These are phyloP conservation scores for Neotragus moschatus DNA, from an alignment of 2,113 vertebrate species.

Conservation along the genomic window DNA sequence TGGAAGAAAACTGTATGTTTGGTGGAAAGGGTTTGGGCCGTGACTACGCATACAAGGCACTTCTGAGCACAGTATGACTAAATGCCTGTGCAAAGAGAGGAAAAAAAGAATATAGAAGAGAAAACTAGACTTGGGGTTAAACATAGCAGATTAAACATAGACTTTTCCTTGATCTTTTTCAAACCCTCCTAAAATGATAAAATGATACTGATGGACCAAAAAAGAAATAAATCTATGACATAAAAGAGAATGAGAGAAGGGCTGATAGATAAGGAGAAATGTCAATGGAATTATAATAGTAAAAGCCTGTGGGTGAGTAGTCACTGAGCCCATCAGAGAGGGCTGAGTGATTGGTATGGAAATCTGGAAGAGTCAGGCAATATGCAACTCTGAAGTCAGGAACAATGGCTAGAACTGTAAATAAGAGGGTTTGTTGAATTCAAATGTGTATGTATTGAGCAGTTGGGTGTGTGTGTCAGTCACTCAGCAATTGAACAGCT, in stretches of 20 bases:
- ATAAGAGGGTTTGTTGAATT: not conserved
- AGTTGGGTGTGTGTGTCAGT: not conserved
- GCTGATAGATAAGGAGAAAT: not conserved
- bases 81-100: not conserved
- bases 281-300: not conserved
- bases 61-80: not conserved
- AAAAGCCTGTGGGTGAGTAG: not conserved
- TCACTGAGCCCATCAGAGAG: not conserved
- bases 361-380: not conserved
- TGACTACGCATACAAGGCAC: not conserved
- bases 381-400: not conserved
- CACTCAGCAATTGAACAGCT: fast-evolving
- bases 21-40: not conserved
- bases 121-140: not conserved
- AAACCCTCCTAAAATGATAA: not conserved
- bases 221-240: not conserved
- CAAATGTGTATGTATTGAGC: not conserved
- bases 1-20: not conserved
- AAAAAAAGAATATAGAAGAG: not conserved
- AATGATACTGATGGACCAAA: not conserved
- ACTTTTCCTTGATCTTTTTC: not conserved
- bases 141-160: fast-evolving
- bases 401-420: fast-evolving
- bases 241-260: not conserved
- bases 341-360: not conserved